Percentiles rank a stretch among this genome's conserved stretches.
Conservation (phyloP, 2,113 vertebrate species). For the Esox niger region DNA sequence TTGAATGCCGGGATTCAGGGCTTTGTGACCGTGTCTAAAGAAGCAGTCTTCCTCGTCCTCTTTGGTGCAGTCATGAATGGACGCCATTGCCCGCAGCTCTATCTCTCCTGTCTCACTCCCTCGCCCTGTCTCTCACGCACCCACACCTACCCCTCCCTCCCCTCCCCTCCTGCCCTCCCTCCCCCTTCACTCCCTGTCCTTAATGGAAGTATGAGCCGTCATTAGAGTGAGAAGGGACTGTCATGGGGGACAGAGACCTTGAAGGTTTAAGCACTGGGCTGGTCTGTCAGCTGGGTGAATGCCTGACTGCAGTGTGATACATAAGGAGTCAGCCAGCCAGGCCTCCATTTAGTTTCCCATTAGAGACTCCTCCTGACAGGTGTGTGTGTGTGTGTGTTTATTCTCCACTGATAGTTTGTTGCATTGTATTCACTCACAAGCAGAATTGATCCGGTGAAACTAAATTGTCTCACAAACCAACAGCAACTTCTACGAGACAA, state of each 20-base stretch:
- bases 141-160: not conserved
- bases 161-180: too few species aligned
- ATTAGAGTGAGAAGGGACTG: conserved; percentile 56
- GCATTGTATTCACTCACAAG: not conserved
- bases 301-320: conserved; percentile 31
- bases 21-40: conserved; percentile 48
- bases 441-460: conserved; percentile 31
- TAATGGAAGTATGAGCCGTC: conserved; percentile 59
- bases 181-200: conserved; percentile 24
- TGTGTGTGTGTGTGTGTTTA: conserved; percentile 2
- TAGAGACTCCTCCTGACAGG: conserved; percentile 41
- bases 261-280: conserved; percentile 44
- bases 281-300: conserved; percentile 43
- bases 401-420: conserved; percentile 13
- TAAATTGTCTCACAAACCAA: conserved; percentile 13
- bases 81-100: conserved; percentile 40
- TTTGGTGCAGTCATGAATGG: conserved; percentile 40
- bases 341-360: conserved; percentile 39
- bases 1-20: conserved; percentile 43
- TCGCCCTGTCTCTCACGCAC: not conserved
- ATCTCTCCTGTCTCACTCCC: too few species aligned
- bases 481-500: not conserved
- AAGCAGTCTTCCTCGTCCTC: conserved; percentile 43
- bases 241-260: conserved; percentile 48
- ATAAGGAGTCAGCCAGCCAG: conserved; percentile 27